These are phyloP conservation scores for Propithecus coquereli DNA, from an alignment of 2,113 vertebrate genomes.

Conservation along the genomic window DNA sequence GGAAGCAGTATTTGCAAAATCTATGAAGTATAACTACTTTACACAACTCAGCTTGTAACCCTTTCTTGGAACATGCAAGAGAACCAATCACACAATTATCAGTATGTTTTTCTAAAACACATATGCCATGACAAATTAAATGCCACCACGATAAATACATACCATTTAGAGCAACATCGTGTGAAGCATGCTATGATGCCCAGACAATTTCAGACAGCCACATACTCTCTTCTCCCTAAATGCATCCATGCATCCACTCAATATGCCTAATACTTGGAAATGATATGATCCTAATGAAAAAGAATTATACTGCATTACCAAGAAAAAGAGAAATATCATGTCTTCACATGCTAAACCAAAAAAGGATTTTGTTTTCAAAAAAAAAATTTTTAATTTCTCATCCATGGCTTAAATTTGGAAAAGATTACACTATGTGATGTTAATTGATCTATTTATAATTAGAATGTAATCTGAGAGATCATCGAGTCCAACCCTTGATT, in stretches of 20 bases:
- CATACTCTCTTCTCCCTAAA: slow-evolving; percentile 1
- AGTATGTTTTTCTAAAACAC: slow-evolving; percentile 35
- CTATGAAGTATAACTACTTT: neutral
- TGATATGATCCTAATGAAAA: neutral
- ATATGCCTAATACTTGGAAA: neutral
- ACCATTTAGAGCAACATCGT: neutral
- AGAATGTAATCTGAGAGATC: slow-evolving; percentile 15
- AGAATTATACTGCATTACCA: neutral
- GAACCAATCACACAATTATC: slow-evolving; percentile 42
- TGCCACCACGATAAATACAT: neutral
- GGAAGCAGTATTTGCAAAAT: slow-evolving; percentile 39
- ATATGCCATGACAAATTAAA: slow-evolving; percentile 44
- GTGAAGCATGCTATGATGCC: neutral
- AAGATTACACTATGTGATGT: neutral
- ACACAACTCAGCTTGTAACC: slow-evolving; percentile 25
- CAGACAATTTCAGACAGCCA: slow-evolving; percentile 21
- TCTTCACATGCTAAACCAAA: neutral
- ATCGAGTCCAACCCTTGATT: neutral
- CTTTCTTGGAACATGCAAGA: slow-evolving; percentile 22
- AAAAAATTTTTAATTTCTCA: neutral
- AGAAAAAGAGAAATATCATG: neutral
- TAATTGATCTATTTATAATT: slow-evolving; percentile 23
- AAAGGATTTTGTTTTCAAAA: neutral
- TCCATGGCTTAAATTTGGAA: neutral
- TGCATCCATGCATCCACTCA: neutral